These are phyloP conservation scores for Halcyon senegalensis DNA, from an alignment of 2,113 vertebrate species.

Conservation along the genomic window DNA sequence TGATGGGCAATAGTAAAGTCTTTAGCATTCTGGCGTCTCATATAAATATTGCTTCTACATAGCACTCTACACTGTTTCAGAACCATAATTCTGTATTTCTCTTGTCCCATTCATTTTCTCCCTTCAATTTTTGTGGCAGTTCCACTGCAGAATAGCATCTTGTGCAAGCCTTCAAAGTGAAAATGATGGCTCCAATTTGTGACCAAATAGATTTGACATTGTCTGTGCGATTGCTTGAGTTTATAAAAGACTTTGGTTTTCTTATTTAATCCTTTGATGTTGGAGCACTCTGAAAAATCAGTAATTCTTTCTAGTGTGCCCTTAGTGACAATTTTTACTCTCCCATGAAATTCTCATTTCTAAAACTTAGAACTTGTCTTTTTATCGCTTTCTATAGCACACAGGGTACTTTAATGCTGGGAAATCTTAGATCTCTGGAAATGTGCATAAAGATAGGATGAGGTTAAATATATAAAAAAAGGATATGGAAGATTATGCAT, in stretches of 20 bases:
- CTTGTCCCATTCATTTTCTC: slow-evolving; percentile 29
- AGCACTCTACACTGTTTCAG: slow-evolving; percentile 21
- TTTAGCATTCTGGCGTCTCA: slow-evolving; percentile 6
- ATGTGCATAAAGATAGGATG: not conserved
- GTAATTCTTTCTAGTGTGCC: slow-evolving; percentile 53
- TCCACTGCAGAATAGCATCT: slow-evolving; percentile 41
- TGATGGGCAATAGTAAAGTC: not conserved
- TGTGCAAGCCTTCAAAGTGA: slow-evolving; percentile 44
- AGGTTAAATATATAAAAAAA: slow-evolving; percentile 16
- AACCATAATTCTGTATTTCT: slow-evolving; percentile 15
- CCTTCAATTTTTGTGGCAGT: slow-evolving; percentile 47
- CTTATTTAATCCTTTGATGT: slow-evolving; percentile 63
- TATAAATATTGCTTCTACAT: slow-evolving; percentile 23
- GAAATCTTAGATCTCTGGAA: slow-evolving; percentile 8
- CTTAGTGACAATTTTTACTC: slow-evolving; percentile 47
- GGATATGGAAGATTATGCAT: not conserved
- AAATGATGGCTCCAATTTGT: slow-evolving; percentile 62
- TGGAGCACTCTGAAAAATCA: slow-evolving; percentile 38
- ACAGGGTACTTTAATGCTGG: not conserved
- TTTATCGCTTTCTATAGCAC: slow-evolving; percentile 14
- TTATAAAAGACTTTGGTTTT: slow-evolving; percentile 60
- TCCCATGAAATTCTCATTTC: slow-evolving; percentile 37
- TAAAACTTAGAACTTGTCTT: slow-evolving; percentile 35
- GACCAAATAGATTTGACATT: slow-evolving; percentile 63
- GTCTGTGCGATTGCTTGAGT: slow-evolving; percentile 37